phyloP scores from a whole-genome alignment of 2,113 vertebrate species.

The Canis aureus region DNA sequence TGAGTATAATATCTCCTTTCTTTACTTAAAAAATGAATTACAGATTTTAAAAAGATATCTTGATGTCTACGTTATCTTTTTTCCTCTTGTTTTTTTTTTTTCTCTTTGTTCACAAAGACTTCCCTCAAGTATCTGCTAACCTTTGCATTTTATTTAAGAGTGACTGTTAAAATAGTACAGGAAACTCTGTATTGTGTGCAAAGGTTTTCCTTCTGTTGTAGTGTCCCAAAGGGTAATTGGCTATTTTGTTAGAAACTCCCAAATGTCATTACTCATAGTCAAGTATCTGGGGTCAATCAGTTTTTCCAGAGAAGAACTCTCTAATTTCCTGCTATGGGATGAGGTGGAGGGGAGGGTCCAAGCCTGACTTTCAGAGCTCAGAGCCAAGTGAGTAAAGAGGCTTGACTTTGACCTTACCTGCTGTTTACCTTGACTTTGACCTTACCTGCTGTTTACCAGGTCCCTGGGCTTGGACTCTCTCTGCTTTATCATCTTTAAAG shows the following conservation, averaged over 20 bases:
- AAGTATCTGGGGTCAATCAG: not conserved
- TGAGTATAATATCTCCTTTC: not conserved
- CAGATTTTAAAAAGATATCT: not conserved
- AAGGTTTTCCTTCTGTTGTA: not conserved
- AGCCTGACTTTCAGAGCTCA: not conserved
- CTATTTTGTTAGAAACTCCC: not conserved
- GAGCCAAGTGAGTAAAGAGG: not conserved
- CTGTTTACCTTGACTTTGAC: not conserved
- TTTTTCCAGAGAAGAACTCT: not conserved
- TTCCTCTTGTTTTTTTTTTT: not conserved
- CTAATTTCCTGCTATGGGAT: not conserved
- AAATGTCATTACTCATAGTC: not conserved
- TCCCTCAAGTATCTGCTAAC: not conserved
- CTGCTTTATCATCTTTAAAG: not conserved
- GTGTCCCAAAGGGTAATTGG: not conserved
- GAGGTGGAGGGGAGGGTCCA: not conserved
- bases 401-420: not conserved
- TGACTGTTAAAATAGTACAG: not conserved
- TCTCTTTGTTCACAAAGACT: not conserved
- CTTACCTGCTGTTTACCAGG: too few species aligned
- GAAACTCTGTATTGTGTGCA: not conserved
- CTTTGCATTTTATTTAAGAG: not conserved
- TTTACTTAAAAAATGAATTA: conserved; percentile 18
- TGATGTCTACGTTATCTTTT: not conserved
- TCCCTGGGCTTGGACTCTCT: not conserved